A percentile compares a stretch with the other conserved stretches of the same genome.
Evolutionary conservation across 1,140 invertebrate genomes (phyloP).

Genomic region (Conus ventricosus): DNA sequence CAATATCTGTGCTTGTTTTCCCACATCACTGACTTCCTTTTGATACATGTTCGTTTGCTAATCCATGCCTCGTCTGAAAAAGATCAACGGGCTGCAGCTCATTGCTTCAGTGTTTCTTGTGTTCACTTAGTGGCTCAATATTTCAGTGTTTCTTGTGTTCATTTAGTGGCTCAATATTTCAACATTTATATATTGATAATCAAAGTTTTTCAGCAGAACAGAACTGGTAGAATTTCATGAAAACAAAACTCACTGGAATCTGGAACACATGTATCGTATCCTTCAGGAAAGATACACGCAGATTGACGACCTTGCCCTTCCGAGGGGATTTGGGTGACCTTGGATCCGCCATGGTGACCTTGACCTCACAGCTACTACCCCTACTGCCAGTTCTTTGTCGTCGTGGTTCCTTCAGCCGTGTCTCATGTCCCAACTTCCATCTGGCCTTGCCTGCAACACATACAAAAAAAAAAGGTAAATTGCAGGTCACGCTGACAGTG

Average conservation of each 20-base stretch:
- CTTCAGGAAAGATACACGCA: conserved; percentile 62
- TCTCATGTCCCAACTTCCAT: neutral
- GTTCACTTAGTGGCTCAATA: no score
- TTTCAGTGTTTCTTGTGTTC: no score
- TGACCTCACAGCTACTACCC: conserved; percentile 26
- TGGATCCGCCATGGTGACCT: conserved; percentile 52
- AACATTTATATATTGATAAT: no score
- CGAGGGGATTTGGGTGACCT: conserved; percentile 57
- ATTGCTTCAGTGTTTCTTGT: no score
- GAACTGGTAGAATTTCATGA: neutral
- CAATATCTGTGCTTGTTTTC: no score
- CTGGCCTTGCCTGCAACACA: neutral
- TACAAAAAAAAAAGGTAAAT: neutral
- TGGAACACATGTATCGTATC: conserved; percentile 63
- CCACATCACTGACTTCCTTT: no score
- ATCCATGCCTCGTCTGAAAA: no score
- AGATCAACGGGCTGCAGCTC: no score
- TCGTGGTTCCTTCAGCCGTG: neutral
- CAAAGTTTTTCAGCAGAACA: no score
- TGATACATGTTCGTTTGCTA: no score
- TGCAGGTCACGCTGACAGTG: no score
- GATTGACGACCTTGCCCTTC: conserved; percentile 65
- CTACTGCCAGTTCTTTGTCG: neutral
- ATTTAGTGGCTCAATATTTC: no score
- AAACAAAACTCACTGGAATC: conserved; percentile 55